Base-by-base conservation (phyloP, 2,888 invertebrate genomes). In the Sminthurinus aureus region DNA sequence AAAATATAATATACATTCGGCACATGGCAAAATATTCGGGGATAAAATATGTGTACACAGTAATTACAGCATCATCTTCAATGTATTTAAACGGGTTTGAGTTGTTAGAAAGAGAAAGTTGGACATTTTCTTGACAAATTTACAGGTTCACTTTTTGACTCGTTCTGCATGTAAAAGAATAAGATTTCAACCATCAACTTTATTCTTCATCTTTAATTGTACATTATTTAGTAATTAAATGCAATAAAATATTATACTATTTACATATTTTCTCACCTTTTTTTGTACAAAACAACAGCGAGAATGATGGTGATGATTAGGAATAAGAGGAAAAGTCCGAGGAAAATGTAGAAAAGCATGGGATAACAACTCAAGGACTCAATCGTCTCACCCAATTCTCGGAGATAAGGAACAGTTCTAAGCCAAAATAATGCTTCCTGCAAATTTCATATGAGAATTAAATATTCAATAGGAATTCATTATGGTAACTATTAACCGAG, bases 341-440 rank as follows among this genome's bases (percentile, higher is more conserved):
- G 77, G 22, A 85, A 86, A 73, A 88, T 86, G 86, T 86, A 88
- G 75, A 88, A 88, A 24, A 86, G 85, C 3, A 85, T 76, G 13
- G 85, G 86, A 64, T 86, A 88, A 24, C 81, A 78, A 73, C 86
- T 84, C 20, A 88, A 79, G 51, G 86, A 85, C 12, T 86, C 79
- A 52, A 88, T 87, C 13, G 82, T 85, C n/a, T 79, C 82, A 50
- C 88, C 88, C 8, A 88, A 84, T 75, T 87, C 83, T 74, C 84
- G 83, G 20, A 88, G 78, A 81, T 87, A 87, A 2, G 87, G 87
- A n/a, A 87, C 83, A 8, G 87, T 86, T 6, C 88, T 75, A 58
- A 86, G 78, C 88, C 88, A 88, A 76, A 88, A 87, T 50, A 88
- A 38, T 11, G 87, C 79, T 83, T 88, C 87, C 88, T 88, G 71